phyloP scores from a whole-genome alignment of 2,797 vertebrate genomes.

The Chelonia mydas region DNA sequence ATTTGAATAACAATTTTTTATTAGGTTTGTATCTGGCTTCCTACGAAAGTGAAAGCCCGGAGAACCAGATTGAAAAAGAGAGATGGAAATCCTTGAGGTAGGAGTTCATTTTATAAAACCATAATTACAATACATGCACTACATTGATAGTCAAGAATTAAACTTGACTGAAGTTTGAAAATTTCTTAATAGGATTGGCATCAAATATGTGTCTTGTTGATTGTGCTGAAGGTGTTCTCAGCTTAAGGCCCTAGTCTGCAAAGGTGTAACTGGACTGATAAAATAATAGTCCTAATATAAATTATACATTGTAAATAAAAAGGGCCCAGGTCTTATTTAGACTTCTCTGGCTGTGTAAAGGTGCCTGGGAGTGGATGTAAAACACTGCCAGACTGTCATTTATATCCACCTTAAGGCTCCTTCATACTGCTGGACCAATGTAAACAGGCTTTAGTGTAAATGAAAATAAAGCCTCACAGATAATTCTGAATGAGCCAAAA shows the following conservation, averaged over 20 bases:
- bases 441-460: not conserved
- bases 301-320: not conserved
- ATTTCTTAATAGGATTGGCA: not conserved
- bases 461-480: not conserved
- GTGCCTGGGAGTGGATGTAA: not conserved
- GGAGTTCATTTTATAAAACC: conserved; percentile 13
- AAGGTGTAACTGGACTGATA: not conserved
- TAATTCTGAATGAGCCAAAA: not conserved
- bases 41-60: conserved; percentile 86
- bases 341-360: not conserved
- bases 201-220: not conserved
- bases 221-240: not conserved
- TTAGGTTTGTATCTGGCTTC: conserved; percentile 86
- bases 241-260: not conserved
- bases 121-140: not conserved
- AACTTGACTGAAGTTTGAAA: not conserved
- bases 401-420: not conserved
- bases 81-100: conserved; percentile 86
- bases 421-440: not conserved
- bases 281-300: not conserved
- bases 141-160: not conserved
- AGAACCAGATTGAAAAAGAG: conserved; percentile 86
- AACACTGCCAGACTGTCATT: not conserved
- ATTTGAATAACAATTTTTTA: conserved; percentile 32
- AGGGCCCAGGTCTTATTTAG: not conserved